Conservation (phyloP, 1,140 invertebrate species). For the Trichonephila clavata region DNA sequence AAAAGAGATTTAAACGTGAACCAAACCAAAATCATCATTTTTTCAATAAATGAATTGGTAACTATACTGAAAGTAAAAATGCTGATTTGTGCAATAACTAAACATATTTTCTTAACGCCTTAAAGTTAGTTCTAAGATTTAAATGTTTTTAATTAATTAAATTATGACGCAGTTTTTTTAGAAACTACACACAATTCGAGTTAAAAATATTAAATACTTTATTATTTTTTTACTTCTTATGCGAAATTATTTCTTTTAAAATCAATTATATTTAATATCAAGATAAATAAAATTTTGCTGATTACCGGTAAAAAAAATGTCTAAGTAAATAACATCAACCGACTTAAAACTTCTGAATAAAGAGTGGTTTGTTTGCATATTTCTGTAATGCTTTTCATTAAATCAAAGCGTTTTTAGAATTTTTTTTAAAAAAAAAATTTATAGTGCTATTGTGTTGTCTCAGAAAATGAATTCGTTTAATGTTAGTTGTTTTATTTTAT, state of each 20-base stretch:
- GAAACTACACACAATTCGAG: no score
- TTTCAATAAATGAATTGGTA: no score
- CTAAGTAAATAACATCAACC: background rate
- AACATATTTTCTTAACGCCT: no score
- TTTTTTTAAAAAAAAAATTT: background rate
- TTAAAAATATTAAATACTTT: background rate
- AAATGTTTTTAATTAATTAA: background rate
- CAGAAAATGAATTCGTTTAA: no score
- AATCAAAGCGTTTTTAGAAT: background rate
- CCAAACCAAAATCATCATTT: no score
- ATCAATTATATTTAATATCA: background rate
- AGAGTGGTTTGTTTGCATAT: background rate
- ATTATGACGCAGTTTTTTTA: background rate
- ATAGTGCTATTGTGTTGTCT: background rate
- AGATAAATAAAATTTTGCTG: background rate
- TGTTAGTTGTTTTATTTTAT: no score
- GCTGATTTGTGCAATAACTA: no score
- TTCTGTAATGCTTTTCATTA: background rate
- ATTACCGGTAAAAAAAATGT: background rate
- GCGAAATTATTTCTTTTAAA: background rate
- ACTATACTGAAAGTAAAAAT: no score
- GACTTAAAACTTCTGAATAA: background rate
- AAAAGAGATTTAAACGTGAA: no score
- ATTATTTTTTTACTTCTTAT: background rate
- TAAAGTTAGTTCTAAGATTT: background rate